Percentiles rank a stretch among this genome's conserved stretches.
These are phyloP conservation scores for Leptosomus discolor DNA, from an alignment of 2,113 vertebrate species.

Conservation along the genomic window DNA sequence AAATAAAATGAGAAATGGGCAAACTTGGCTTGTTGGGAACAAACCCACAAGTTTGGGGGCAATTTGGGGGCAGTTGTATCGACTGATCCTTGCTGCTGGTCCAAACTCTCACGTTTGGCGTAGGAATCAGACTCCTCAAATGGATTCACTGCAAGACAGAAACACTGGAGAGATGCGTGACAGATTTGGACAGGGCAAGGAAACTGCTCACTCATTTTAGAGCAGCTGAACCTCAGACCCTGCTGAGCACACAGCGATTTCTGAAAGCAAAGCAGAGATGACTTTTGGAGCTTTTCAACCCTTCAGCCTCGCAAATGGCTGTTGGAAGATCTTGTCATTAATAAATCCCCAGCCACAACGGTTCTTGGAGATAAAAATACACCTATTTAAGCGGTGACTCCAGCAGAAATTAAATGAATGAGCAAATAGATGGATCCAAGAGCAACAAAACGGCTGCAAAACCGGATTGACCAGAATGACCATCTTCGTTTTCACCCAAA, in stretches of 20 bases:
- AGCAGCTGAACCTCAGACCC: not conserved
- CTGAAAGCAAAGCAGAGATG: not conserved
- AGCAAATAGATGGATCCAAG: not conserved
- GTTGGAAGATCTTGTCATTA: not conserved
- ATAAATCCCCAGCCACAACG: not conserved
- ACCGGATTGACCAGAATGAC: rapidly evolving
- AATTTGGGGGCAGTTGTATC: not conserved
- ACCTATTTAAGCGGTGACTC: not conserved
- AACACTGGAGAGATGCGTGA: not conserved
- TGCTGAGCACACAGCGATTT: not conserved
- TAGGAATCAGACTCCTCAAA: not conserved
- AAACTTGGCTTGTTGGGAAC: not conserved
- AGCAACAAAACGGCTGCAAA: not conserved
- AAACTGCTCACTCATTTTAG: not conserved
- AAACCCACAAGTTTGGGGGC: not conserved
- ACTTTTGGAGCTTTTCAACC: not conserved
- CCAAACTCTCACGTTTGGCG: not conserved
- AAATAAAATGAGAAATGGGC: not conserved
- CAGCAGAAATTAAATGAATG: not conserved
- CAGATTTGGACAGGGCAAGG: not conserved
- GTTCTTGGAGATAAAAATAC: not conserved
- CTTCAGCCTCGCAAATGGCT: not conserved
- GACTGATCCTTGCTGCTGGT: not conserved
- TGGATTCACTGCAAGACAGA: not conserved
- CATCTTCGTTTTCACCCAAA: not conserved